phyloP scores from a whole-genome alignment of 1,140 invertebrate genomes.

The Drosophila pachea region DNA sequence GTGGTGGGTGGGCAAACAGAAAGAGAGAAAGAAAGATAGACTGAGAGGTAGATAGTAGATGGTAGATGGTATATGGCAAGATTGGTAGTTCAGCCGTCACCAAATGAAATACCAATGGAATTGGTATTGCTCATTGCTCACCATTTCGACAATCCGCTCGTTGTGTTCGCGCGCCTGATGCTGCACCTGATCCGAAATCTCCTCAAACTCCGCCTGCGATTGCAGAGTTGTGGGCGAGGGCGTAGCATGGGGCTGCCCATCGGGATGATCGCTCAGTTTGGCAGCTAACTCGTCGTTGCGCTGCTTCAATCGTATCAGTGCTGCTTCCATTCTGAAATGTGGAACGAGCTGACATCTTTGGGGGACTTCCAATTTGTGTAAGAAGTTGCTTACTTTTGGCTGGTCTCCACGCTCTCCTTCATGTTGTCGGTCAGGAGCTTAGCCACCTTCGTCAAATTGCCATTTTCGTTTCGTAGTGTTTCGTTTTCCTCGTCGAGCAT shows the following conservation, averaged over 20 bases:
- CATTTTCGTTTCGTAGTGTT: conserved; percentile 71
- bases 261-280: conserved; percentile 59
- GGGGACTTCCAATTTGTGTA: too few species aligned
- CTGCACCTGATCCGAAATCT: conserved; percentile 72
- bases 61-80: conserved; percentile 9
- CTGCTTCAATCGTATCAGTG: conserved; percentile 74
- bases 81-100: conserved; percentile 28
- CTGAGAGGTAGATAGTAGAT: conserved; percentile 5
- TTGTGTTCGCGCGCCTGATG: conserved; percentile 68
- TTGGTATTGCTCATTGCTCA: conserved; percentile 28
- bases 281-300: conserved; percentile 75
- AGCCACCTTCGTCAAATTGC: conserved; percentile 73
- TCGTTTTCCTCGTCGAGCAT: conserved; percentile 75
- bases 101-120: background rate
- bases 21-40: conserved; percentile 27
- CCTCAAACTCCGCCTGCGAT: conserved; percentile 62
- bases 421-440: conserved; percentile 76
- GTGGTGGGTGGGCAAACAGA: conserved; percentile 19
- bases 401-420: conserved; percentile 76
- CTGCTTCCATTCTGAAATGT: conserved; percentile 70
- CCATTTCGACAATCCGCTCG: conserved; percentile 78
- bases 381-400: conserved; percentile 51
- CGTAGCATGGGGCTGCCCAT: conserved; percentile 56
- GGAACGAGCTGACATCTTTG: background rate
- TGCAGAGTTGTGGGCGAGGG: conserved; percentile 58